Conservation (phyloP, 2,888 invertebrate species). For the Dioctria linearis region DNA sequence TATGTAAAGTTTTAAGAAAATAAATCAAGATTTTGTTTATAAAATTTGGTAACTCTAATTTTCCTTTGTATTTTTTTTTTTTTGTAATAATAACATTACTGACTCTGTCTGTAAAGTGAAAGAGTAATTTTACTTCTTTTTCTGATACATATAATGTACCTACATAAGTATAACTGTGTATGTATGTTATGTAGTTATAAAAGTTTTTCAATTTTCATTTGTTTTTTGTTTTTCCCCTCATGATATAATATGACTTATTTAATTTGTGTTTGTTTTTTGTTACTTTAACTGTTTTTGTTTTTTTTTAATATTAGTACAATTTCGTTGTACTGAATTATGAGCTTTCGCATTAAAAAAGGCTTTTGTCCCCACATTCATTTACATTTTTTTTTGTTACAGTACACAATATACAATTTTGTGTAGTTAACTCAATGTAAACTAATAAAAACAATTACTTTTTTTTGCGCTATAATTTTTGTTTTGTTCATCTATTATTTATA, state of each 20-base stretch:
- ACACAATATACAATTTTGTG: constrained; percentile 28
- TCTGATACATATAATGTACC: too few species aligned
- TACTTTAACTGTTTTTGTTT: constrained; percentile 14
- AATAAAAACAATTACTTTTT: background rate
- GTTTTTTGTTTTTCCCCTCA: constrained; percentile 12
- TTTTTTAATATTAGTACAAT: constrained; percentile 33
- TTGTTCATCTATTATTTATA: constrained; percentile 1
- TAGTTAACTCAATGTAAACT: constrained; percentile 12
- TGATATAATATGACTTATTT: constrained; percentile 8
- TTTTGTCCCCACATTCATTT: constrained; percentile 39
- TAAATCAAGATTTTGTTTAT: constrained; percentile 23
- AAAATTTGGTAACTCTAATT: constrained; percentile 37
- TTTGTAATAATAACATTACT: constrained; percentile 2
- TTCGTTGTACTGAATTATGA: constrained; percentile 41
- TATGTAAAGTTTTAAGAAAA: constrained; percentile 44
- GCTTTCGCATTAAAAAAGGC: constrained; percentile 23
- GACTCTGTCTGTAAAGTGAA: background rate
- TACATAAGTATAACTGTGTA: too few species aligned
- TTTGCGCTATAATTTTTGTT: background rate
- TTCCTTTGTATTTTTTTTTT: background rate
- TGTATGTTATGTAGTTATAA: too few species aligned
- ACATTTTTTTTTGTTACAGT: constrained; percentile 29
- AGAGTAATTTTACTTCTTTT: too few species aligned
- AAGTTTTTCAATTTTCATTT: background rate
- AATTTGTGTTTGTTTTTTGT: constrained; percentile 11